Evolutionary conservation across 1,140 invertebrate genomes (phyloP).

Genomic region (Littorina saxatilis): DNA sequence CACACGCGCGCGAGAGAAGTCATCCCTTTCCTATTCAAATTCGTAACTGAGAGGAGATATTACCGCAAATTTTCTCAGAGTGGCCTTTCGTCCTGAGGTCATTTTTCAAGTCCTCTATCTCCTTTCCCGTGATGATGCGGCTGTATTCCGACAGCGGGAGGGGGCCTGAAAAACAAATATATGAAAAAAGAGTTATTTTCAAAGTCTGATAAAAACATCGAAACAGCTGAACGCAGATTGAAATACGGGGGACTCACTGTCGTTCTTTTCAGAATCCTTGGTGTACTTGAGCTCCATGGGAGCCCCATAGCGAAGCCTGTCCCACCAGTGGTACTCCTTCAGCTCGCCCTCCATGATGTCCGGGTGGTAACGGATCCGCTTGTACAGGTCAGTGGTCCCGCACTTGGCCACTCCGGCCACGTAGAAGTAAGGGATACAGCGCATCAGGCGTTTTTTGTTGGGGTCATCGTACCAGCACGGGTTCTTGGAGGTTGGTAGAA

Average conservation of each 20-base stretch:
- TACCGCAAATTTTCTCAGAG: slow-evolving; percentile 25
- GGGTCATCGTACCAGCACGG: slow-evolving; percentile 57
- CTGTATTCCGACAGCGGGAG: slow-evolving; percentile 20
- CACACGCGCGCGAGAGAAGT: neutral
- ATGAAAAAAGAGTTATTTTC: neutral
- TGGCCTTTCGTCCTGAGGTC: neutral
- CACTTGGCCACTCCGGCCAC: slow-evolving; percentile 62
- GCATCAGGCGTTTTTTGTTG: slow-evolving; percentile 9
- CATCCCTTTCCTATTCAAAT: too few species aligned
- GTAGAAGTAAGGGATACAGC: slow-evolving; percentile 63
- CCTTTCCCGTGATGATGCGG: slow-evolving; percentile 19
- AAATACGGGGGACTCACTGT: neutral
- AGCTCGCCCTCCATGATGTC: slow-evolving; percentile 48
- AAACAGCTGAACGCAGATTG: neutral
- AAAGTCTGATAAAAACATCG: neutral
- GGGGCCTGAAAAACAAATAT: neutral
- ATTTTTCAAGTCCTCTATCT: neutral
- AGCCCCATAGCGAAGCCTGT: slow-evolving; percentile 21
- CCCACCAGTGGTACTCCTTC: slow-evolving; percentile 53
- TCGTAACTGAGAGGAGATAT: neutral
- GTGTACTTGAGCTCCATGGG: slow-evolving; percentile 25
- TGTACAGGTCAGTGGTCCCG: slow-evolving; percentile 62
- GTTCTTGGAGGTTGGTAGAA: slow-evolving; percentile 49
- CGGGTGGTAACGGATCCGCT: slow-evolving; percentile 53
- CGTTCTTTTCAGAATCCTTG: slow-evolving; percentile 12